Base-by-base conservation (phyloP, 1,140 invertebrate species). In the Leptestheria dahalacensis region DNA sequence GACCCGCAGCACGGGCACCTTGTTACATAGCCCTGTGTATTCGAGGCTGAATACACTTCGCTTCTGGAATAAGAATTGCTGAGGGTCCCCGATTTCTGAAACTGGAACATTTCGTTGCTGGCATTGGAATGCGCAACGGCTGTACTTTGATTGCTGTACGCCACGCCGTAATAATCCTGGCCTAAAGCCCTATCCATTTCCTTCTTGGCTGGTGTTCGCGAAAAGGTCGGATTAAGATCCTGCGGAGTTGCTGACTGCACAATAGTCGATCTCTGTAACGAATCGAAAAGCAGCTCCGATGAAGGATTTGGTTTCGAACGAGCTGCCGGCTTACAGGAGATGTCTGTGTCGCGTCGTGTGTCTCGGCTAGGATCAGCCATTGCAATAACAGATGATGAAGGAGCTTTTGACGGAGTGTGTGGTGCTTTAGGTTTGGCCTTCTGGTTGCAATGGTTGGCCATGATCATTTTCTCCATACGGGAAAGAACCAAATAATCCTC, bases 401-500 rank as follows among this genome's bases (percentile, higher is more conserved):
- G 15, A 41, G 33, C 15, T 41, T 41, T 41, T 41, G 33, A 41
- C 33, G 33, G 33, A 41, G 33, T 41, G 33, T 41, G 15, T 15
- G 33, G 33, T 15, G 33, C 33, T 41, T 41, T 41, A 41, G 33
- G 15, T 41, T 41, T 41, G 6, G 15, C 6, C 33, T 41, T 41
- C 33, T 41, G 33, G 33, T 41, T 41, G 33, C 6, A 9, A 41
- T 55, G 53, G 33, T 29, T 55, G 18, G 53, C 53, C 53, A 55
- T 55, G 21, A 55, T 55, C 53, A 55, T 55, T 2, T 33, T 48
- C 20, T 60, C 58, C 58, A 60, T 60, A 23, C 58, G 47, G 18
- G 51, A 50, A 21, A 60, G 26, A 11, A 60, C 58, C 18, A 52
- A 29, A 28, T 60, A 60, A 60, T 60, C 58, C 46, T 60, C 58